A percentile compares a stretch with the other conserved stretches of the same genome.
These are phyloP conservation scores for Catostylus mosaicus DNA, from an alignment of 30 jellyfish, hydroid and myxozoan genomes.

Conservation along the genomic window DNA sequence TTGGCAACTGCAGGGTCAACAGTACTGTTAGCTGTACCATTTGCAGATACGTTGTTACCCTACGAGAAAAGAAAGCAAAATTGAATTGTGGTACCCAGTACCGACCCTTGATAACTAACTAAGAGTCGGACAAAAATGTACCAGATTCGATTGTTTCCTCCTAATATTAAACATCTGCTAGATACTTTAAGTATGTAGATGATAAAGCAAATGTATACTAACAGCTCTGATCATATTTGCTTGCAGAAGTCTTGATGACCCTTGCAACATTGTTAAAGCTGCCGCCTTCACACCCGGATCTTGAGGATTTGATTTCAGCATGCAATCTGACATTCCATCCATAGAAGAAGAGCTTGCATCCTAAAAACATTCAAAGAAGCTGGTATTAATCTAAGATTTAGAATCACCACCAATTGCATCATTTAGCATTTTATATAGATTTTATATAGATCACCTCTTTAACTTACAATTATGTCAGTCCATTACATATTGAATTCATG, in stretches of 20 bases:
- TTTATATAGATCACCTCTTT: too few species aligned
- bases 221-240: slow-evolving; percentile 62
- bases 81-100: too few species aligned
- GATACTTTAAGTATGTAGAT: neutral
- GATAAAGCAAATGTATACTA: neutral
- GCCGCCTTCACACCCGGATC: slow-evolving; percentile 81
- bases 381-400: neutral
- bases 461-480: too few species aligned
- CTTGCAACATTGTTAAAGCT: slow-evolving; percentile 82
- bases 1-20: slow-evolving; percentile 45
- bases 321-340: slow-evolving; percentile 93
- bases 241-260: slow-evolving; percentile 75
- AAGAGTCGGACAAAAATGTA: too few species aligned
- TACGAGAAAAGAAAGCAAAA: neutral
- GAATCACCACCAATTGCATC: too few species aligned
- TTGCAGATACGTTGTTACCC: slow-evolving; percentile 58
- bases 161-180: neutral
- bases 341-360: slow-evolving; percentile 79
- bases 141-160: too few species aligned
- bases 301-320: slow-evolving; percentile 76
- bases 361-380: slow-evolving; percentile 11
- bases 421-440: too few species aligned
- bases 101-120: too few species aligned
- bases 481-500: too few species aligned
- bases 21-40: slow-evolving; percentile 51